A percentile compares a stretch with the other conserved stretches of the same genome.
Evolutionary conservation across 2,113 vertebrate species (phyloP).

Genomic region (Thamnophis sirtalis): DNA sequence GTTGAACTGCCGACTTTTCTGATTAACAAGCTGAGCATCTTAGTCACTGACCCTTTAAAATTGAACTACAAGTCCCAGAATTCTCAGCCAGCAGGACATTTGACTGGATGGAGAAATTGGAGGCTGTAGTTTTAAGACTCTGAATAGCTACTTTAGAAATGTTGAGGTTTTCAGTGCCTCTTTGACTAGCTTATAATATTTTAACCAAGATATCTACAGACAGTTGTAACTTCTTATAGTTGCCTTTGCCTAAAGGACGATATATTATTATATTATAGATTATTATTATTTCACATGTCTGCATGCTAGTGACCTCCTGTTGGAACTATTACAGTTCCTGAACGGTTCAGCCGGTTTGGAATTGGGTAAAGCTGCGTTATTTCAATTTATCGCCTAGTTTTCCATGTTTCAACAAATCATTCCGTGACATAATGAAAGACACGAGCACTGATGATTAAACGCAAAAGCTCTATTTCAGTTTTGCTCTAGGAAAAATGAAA

Average conservation of each 20-base stretch:
- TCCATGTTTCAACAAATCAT: background rate
- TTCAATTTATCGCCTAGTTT: background rate
- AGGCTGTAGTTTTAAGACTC: background rate
- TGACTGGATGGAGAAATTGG: background rate
- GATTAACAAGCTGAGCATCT: no score
- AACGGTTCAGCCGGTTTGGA: background rate
- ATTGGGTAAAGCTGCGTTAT: background rate
- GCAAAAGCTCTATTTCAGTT: background rate
- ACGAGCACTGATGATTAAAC: background rate
- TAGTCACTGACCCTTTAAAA: no score
- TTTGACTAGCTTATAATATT: background rate
- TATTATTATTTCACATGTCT: background rate
- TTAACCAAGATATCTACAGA: background rate
- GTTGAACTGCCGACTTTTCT: no score
- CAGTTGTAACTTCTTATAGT: background rate
- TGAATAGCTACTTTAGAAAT: background rate
- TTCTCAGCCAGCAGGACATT: background rate
- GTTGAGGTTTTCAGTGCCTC: background rate
- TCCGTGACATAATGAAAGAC: background rate
- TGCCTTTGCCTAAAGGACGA: background rate
- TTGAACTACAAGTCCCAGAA: background rate
- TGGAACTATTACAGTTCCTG: background rate
- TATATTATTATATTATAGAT: background rate
- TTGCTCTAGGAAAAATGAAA: background rate
- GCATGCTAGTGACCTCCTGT: background rate